phyloP scores from a whole-genome alignment of 2,797 vertebrate species.

The Myotis findleyi region DNA sequence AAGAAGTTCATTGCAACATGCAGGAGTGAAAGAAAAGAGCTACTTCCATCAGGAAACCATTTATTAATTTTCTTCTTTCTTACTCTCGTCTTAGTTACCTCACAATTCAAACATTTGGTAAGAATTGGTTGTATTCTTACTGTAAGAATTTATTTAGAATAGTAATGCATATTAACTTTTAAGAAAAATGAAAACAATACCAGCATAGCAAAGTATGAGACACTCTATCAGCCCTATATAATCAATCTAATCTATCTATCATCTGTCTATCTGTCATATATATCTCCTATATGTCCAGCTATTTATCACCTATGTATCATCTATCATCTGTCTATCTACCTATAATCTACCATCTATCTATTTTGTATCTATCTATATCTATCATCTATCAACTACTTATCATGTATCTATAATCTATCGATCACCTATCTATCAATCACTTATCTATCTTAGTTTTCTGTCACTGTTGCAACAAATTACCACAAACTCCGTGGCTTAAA shows the following conservation, averaged over 20 bases:
- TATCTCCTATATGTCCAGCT: background rate
- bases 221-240: background rate
- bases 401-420: background rate
- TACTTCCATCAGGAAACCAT: background rate
- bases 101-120: background rate
- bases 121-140: background rate
- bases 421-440: background rate
- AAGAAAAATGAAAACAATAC: background rate
- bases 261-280: background rate
- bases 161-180: background rate
- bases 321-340: background rate
- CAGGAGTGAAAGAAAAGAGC: background rate
- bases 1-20: background rate
- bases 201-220: background rate
- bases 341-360: background rate
- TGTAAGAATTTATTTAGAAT: background rate
- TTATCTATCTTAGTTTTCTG: background rate
- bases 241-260: background rate
- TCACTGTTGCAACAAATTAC: background rate
- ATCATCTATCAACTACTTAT: background rate
- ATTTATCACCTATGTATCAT: background rate
- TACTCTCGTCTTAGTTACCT: background rate
- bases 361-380: background rate
- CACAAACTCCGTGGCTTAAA: background rate
- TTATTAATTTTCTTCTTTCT: background rate